Evolutionary conservation across 2,797 vertebrate species (phyloP).

Genomic region (Thamnophis elegans): DNA sequence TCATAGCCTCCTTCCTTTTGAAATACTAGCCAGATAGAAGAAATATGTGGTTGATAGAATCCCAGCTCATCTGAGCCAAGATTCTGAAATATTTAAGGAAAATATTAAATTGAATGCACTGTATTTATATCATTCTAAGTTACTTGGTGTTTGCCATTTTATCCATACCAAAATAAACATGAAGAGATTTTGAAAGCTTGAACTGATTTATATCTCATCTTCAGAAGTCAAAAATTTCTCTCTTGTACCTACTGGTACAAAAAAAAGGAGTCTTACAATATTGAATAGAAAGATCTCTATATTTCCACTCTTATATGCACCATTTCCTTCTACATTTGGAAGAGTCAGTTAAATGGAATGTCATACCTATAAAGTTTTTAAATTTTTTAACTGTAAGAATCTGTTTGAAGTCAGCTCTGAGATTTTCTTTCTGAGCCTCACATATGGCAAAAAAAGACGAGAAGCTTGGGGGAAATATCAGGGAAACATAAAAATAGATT

Average conservation of each 20-base stretch:
- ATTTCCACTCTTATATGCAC: slow-evolving; percentile 38
- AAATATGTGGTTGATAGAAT: not conserved
- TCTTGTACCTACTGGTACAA: slow-evolving; percentile 38
- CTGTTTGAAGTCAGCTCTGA: slow-evolving; percentile 15
- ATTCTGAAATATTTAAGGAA: not conserved
- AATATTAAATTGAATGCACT: not conserved
- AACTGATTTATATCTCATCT: slow-evolving; percentile 40
- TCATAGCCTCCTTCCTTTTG: not conserved
- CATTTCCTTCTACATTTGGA: slow-evolving; percentile 30
- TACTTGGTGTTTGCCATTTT: not conserved
- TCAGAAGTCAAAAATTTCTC: slow-evolving; percentile 38
- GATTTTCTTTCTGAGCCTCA: not conserved
- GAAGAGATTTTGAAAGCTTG: slow-evolving; percentile 6
- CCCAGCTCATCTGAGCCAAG: not conserved
- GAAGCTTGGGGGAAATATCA: slow-evolving; percentile 10
- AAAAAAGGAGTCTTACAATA: slow-evolving; percentile 44
- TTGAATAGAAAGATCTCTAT: slow-evolving; percentile 39
- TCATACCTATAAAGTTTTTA: slow-evolving; percentile 52
- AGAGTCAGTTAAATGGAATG: slow-evolving; percentile 28
- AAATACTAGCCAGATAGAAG: not conserved
- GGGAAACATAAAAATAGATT: not conserved
- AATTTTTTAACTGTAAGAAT: slow-evolving; percentile 48
- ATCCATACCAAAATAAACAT: slow-evolving; percentile 25
- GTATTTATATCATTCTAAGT: not conserved
- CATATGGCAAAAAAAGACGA: not conserved